phyloP scores from a whole-genome alignment of 2,113 vertebrate genomes.

The Dipodomys stephensi region DNA sequence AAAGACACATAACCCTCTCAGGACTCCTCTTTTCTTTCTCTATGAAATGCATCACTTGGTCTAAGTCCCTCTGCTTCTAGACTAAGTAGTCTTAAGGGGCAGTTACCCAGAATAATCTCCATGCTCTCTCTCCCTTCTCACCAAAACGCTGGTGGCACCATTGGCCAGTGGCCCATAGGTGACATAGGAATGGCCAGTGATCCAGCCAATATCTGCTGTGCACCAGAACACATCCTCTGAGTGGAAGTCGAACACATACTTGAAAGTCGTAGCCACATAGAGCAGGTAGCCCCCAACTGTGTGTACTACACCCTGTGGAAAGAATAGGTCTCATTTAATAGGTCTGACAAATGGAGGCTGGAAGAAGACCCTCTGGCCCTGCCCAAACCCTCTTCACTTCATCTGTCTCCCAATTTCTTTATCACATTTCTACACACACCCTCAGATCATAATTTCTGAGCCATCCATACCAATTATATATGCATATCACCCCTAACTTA shows the following conservation, averaged over 20 bases:
- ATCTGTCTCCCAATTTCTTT: not conserved
- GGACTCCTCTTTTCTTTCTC: constrained; percentile 50
- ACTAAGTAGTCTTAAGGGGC: constrained; percentile 5
- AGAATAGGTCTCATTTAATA: constrained; percentile 55
- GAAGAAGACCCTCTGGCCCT: constrained; percentile 30
- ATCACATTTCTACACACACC: not conserved
- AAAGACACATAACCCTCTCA: not conserved
- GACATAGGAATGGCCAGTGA: constrained; percentile 98
- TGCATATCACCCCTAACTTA: not conserved
- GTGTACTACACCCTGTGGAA: constrained; percentile 94
- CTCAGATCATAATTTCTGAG: constrained; percentile 45
- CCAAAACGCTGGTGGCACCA: constrained; percentile 95
- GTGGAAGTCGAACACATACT: constrained; percentile 97
- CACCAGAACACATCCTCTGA: constrained; percentile 97
- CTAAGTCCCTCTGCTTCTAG: constrained; percentile 19
- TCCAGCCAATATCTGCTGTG: constrained; percentile 98
- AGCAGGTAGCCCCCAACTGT: constrained; percentile 97
- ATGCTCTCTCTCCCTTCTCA: constrained; percentile 81
- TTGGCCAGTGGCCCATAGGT: constrained; percentile 97
- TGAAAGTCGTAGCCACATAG: constrained; percentile 94
- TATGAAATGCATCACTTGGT: constrained; percentile 2
- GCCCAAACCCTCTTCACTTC: not conserved
- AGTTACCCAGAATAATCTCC: constrained; percentile 42
- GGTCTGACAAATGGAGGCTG: not conserved
- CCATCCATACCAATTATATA: not conserved